phyloP scores from a whole-genome alignment of 2,113 vertebrate genomes.

The Onychostoma macrolepis region DNA sequence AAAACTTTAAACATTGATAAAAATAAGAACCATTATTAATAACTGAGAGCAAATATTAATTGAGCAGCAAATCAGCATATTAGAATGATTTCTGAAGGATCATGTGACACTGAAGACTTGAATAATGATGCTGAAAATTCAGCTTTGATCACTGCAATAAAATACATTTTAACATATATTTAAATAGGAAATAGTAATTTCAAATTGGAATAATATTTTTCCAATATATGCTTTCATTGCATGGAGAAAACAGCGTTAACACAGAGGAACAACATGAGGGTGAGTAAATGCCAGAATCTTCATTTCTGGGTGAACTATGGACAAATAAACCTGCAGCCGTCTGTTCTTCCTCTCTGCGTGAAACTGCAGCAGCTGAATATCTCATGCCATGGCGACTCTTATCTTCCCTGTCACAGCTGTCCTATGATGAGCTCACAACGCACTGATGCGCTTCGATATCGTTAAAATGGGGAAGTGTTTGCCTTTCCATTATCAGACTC shows the following conservation, averaged over 20 bases:
- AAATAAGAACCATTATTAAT: too few species aligned
- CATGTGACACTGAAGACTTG: not conserved
- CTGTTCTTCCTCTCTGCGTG: not conserved
- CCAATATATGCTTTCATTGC: not conserved
- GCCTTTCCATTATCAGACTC: constrained; percentile 18
- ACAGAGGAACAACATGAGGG: not conserved
- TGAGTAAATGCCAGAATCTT: not conserved
- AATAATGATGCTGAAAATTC: not conserved
- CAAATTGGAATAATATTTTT: too few species aligned
- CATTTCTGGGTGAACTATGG: not conserved
- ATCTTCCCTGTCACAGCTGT: constrained; percentile 30
- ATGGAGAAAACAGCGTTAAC: not conserved
- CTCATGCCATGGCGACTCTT: not conserved
- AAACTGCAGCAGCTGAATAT: not conserved
- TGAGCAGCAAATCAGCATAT: too few species aligned
- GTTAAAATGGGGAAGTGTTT: constrained; percentile 25
- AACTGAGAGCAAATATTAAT: too few species aligned
- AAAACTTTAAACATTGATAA: too few species aligned
- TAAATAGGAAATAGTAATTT: too few species aligned
- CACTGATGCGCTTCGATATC: not conserved
- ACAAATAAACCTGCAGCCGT: not conserved
- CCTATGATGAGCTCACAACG: not conserved
- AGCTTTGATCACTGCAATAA: not conserved
- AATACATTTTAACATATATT: too few species aligned
- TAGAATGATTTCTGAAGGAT: too few species aligned